Evolutionary conservation across 2,888 invertebrate species (phyloP).

Genomic region (Drosophila prolongata): DNA sequence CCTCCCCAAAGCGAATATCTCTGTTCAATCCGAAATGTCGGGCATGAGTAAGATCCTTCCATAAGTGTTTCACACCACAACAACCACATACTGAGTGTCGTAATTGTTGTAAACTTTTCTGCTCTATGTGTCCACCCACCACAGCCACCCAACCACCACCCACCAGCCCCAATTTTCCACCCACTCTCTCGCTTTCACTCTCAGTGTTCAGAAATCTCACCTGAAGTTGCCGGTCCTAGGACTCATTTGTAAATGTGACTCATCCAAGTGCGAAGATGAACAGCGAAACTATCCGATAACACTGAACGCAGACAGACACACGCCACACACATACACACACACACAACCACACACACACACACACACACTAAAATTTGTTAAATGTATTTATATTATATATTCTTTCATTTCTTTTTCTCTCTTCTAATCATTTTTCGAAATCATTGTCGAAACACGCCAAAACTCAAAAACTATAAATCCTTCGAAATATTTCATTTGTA

Average conservation of each 20-base stretch:
- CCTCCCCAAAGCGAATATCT: slow-evolving; percentile 33
- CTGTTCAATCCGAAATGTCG: slow-evolving; percentile 24
- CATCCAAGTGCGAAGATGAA: slow-evolving; percentile 33
- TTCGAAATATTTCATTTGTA: slow-evolving; percentile 63
- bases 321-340: slow-evolving; percentile 7
- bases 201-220: slow-evolving; percentile 25
- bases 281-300: slow-evolving; percentile 36
- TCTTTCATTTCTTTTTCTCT: slow-evolving; percentile 84
- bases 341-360: slow-evolving; percentile 47
- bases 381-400: slow-evolving; percentile 83
- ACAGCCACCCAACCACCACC: slow-evolving; percentile 8
- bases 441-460: slow-evolving; percentile 73
- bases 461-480: slow-evolving; percentile 50
- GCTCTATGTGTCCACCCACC: slow-evolving; percentile 39
- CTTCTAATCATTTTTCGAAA: slow-evolving; percentile 81
- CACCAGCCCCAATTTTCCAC: slow-evolving; percentile 15
- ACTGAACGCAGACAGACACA: slow-evolving; percentile 43
- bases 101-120: slow-evolving; percentile 44
- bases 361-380: slow-evolving; percentile 79
- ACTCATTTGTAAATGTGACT: slow-evolving; percentile 38
- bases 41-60: slow-evolving; percentile 64
- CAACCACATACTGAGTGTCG: slow-evolving; percentile 37
- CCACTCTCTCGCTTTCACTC: slow-evolving; percentile 32
- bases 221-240: slow-evolving; percentile 13
- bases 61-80: slow-evolving; percentile 27